phyloP scores from a whole-genome alignment of 2,888 invertebrate genomes.

The Clepsis dumicolana region DNA sequence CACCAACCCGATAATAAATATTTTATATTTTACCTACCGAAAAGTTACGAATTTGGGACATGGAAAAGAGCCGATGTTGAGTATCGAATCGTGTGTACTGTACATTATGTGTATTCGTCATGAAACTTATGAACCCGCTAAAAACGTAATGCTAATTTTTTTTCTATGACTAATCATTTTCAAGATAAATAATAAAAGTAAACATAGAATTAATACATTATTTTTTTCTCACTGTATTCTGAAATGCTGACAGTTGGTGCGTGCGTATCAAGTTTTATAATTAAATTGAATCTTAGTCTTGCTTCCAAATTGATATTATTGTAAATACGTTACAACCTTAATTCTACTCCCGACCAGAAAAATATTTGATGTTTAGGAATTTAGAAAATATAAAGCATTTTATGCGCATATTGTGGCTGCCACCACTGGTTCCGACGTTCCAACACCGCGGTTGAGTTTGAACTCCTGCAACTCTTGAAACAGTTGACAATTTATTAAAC shows the following conservation, averaged over 20 bases:
- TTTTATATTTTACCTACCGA: neutral
- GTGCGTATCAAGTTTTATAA: conserved; percentile 1
- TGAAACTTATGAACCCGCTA: too few species aligned
- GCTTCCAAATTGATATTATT: conserved; percentile 19
- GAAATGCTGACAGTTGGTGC: neutral
- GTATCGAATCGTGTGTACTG: too few species aligned
- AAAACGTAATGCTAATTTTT: too few species aligned
- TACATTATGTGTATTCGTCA: too few species aligned
- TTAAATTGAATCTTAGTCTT: conserved; percentile 15
- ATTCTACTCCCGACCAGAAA: neutral
- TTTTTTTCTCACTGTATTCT: neutral
- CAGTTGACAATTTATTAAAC: too few species aligned
- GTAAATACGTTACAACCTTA: conserved; percentile 7
- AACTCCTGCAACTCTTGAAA: too few species aligned
- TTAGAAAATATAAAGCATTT: neutral
- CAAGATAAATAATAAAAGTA: too few species aligned
- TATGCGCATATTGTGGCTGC: too few species aligned
- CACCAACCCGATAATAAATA: neutral
- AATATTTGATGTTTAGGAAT: neutral
- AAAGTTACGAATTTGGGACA: neutral
- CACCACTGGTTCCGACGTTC: too few species aligned
- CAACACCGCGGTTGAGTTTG: too few species aligned
- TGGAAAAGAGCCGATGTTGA: neutral
- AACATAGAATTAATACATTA: too few species aligned
- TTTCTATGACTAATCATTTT: too few species aligned